These are phyloP conservation scores for Brachyptera putata DNA, from an alignment of 2,888 invertebrate species.

Conservation along the genomic window DNA sequence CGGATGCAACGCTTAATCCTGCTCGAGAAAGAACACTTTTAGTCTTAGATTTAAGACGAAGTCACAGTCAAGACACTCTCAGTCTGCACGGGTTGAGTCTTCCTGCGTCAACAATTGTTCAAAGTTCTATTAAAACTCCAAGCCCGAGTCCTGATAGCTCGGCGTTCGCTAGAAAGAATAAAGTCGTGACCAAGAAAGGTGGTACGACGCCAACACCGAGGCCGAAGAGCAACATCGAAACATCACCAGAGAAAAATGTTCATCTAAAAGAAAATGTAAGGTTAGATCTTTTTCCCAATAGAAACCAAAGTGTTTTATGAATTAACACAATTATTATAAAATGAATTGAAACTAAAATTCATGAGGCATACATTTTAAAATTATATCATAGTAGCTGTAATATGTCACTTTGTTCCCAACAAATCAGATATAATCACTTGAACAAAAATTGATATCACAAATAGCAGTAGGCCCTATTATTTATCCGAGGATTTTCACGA, in stretches of 20 bases:
- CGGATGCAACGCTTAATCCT: conserved; percentile 54
- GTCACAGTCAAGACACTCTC: conserved; percentile 59
- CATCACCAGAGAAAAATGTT: background rate
- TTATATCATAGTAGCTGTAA: too few species aligned
- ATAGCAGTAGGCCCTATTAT: too few species aligned
- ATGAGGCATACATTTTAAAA: too few species aligned
- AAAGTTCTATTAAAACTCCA: background rate
- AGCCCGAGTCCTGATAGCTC: background rate
- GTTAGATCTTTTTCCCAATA: too few species aligned
- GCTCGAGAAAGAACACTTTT: conserved; percentile 58
- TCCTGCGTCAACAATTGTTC: conserved; percentile 16
- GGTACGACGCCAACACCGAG: background rate
- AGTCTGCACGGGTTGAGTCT: conserved; percentile 41
- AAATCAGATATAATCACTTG: too few species aligned
- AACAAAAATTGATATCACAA: too few species aligned
- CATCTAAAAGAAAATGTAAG: too few species aligned
- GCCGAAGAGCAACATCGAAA: background rate
- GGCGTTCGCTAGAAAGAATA: conserved; percentile 1
- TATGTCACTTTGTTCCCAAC: too few species aligned
- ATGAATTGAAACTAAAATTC: too few species aligned
- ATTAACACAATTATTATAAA: too few species aligned
- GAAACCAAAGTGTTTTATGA: too few species aligned
- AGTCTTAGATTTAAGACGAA: conserved; percentile 66
- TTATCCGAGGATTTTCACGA: too few species aligned
- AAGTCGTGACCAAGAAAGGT: background rate